Evolutionary conservation across 2,113 vertebrate genomes (phyloP).

Genomic region (Amblyornis subalaris): DNA sequence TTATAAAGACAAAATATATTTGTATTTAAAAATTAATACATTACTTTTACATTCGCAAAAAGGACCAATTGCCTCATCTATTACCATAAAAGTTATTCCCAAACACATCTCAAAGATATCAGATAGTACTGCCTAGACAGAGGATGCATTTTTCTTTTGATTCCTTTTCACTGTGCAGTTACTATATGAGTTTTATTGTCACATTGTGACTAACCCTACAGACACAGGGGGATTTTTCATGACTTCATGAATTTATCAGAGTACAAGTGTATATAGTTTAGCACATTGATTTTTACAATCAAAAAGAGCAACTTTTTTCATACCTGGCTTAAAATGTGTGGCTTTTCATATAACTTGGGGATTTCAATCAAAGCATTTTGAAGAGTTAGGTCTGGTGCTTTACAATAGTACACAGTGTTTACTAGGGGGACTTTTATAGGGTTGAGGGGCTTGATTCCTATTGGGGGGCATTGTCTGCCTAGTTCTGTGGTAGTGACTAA

Average conservation of each 20-base stretch:
- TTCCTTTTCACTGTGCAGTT: background rate
- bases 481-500: background rate
- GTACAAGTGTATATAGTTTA: background rate
- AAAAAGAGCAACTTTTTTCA: background rate
- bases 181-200: background rate
- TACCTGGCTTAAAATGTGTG: background rate
- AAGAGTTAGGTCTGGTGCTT: background rate
- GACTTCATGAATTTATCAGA: background rate
- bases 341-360: background rate
- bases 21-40: background rate
- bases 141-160: background rate
- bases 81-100: background rate
- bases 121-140: background rate
- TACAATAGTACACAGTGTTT: background rate
- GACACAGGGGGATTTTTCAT: background rate
- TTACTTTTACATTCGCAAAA: background rate
- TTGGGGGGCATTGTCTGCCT: accelerated
- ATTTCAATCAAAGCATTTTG: background rate
- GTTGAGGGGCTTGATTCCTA: background rate
- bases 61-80: background rate
- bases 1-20: background rate
- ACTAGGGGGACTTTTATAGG: background rate
- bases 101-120: background rate
- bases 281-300: background rate
- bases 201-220: background rate